phyloP scores from a whole-genome alignment of 2,113 vertebrate genomes.

The Misgurnus mizolepis region DNA sequence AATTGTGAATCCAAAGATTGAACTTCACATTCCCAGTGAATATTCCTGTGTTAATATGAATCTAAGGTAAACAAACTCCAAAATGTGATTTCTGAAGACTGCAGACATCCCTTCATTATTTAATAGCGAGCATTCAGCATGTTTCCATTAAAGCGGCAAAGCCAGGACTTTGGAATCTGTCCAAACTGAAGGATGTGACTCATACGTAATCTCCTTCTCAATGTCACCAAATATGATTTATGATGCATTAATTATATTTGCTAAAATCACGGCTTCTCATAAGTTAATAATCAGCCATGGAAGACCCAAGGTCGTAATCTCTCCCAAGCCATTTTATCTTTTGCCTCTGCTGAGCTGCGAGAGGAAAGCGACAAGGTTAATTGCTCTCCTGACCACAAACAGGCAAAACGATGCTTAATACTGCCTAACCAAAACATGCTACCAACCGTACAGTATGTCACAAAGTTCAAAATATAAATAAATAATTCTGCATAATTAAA shows the following conservation, averaged over 20 bases:
- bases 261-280: conserved; percentile 18
- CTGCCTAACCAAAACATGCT: background rate
- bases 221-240: conserved; percentile 31
- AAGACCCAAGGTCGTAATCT: conserved; percentile 6
- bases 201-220: conserved; percentile 15
- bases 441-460: background rate
- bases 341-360: background rate
- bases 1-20: conserved; percentile 11
- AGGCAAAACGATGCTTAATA: background rate
- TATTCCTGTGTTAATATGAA: background rate
- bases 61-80: conserved; percentile 5
- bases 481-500: background rate
- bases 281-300: conserved; percentile 11
- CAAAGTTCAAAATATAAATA: background rate
- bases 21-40: conserved; percentile 5
- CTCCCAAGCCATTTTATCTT: background rate
- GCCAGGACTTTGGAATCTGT: background rate
- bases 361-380: background rate
- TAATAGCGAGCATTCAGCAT: background rate
- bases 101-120: conserved; percentile 28
- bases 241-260: conserved; percentile 31
- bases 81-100: background rate
- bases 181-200: conserved; percentile 18
- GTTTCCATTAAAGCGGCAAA: background rate
- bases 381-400: conserved; percentile 7